Evolutionary conservation across 2,113 vertebrate genomes (phyloP).

Genomic region (Empidonax alnorum): DNA sequence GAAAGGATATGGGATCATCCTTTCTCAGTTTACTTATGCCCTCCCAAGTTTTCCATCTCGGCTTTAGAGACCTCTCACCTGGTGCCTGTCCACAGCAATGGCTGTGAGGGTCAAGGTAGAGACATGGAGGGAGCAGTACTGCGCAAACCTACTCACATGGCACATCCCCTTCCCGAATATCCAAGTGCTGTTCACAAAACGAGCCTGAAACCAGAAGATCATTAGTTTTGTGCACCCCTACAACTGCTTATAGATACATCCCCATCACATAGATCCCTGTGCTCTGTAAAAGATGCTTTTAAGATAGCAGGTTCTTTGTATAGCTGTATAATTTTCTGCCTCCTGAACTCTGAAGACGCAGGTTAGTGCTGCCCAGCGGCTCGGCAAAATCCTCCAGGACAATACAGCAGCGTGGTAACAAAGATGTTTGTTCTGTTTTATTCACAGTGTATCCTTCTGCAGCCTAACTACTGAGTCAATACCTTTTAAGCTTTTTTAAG

Average conservation of each 20-base stretch:
- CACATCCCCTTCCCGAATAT: conserved; percentile 93
- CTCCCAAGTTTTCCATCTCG: neutral
- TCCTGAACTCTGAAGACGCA: neutral
- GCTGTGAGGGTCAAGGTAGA: conserved; percentile 92
- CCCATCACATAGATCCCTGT: neutral
- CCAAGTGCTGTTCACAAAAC: conserved; percentile 95
- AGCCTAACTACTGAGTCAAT: neutral
- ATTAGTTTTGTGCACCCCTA: neutral
- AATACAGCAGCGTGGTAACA: accelerated
- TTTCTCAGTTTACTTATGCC: neutral
- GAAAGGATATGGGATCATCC: neutral
- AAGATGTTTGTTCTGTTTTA: neutral
- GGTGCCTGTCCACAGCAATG: conserved; percentile 91
- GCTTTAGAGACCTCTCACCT: conserved; percentile 77
- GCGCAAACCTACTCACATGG: conserved; percentile 92
- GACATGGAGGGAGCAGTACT: conserved; percentile 94
- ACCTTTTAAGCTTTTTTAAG: neutral
- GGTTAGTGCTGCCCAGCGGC: neutral
- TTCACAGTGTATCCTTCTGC: neutral
- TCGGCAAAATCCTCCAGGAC: neutral
- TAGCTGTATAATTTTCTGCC: neutral
- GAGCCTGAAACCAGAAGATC: conserved; percentile 75
- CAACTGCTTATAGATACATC: neutral
- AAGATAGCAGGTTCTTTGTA: neutral
- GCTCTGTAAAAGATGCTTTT: neutral